Conservation (phyloP, 2,113 vertebrate genomes). For the Eonycteris spelaea region DNA sequence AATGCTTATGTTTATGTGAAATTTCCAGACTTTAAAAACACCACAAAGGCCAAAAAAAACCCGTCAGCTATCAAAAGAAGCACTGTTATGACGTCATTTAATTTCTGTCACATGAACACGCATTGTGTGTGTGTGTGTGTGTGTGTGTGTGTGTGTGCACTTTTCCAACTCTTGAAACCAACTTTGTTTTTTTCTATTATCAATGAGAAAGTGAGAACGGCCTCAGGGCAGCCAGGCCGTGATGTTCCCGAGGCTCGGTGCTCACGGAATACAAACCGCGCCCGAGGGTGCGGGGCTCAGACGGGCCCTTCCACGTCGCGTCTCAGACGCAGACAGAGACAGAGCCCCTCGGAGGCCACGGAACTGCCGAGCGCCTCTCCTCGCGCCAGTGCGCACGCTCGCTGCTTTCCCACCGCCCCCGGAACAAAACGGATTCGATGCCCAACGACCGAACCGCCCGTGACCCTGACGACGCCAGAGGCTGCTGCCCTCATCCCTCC, state of each 20-base stretch:
- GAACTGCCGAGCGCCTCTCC: not conserved
- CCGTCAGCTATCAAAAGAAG: not conserved
- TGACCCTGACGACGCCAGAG: not conserved
- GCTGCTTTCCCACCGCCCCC: not conserved
- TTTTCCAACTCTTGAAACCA: not conserved
- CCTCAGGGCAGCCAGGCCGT: not conserved
- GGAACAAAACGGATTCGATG: rapidly evolving
- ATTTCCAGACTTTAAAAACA: conserved; percentile 24
- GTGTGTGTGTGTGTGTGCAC: not conserved
- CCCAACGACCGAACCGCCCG: rapidly evolving
- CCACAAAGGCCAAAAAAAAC: not conserved
- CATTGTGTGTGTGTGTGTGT: not conserved
- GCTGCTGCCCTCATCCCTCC: not conserved
- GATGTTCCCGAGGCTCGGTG: not conserved
- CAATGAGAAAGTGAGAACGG: not conserved
- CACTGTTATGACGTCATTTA: not conserved
- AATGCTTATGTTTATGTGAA: conserved; percentile 10
- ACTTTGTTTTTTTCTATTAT: not conserved
- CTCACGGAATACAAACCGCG: not conserved
- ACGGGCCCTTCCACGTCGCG: not conserved
- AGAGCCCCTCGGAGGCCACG: not conserved
- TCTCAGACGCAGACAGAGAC: not conserved
- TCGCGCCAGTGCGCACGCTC: not conserved
- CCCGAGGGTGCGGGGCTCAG: rapidly evolving
- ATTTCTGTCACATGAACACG: not conserved